A percentile compares a stretch with the other conserved stretches of the same genome.
Conservation (phyloP, 2,888 invertebrate species). For the Latrodectus hesperus region DNA sequence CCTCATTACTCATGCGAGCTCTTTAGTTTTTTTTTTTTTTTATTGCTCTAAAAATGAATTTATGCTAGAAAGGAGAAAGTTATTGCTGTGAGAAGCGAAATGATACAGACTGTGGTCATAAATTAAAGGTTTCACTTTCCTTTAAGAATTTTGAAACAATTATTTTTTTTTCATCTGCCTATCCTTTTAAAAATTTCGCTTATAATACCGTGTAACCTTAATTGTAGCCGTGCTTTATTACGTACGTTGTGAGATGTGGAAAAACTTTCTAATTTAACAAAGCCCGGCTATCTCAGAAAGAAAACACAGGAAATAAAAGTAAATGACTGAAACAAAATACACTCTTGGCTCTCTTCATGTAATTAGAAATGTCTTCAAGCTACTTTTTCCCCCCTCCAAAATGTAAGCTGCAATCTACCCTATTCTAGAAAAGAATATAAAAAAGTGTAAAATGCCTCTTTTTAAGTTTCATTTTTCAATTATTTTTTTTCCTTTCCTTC, state of each 20-base stretch:
- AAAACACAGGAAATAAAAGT: not conserved
- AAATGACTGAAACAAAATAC: slow-evolving; percentile 18
- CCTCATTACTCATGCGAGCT: too few relatives aligned
- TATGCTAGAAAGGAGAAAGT: not conserved
- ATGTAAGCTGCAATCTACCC: slow-evolving; percentile 3
- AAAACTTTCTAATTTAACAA: slow-evolving; percentile 7
- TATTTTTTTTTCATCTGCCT: slow-evolving; percentile 1
- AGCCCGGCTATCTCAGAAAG: not conserved
- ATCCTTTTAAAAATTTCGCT: not conserved
- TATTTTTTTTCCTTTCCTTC: slow-evolving; percentile 15
- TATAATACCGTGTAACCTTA: slow-evolving; percentile 3
- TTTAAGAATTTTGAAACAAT: slow-evolving; percentile 18
- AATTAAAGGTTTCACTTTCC: slow-evolving; percentile 12
- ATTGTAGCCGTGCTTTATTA: slow-evolving; percentile 31
- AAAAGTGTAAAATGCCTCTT: slow-evolving; percentile 17
- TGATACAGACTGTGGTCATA: not conserved
- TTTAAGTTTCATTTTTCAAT: slow-evolving; percentile 29
- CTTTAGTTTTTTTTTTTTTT: too few relatives aligned
- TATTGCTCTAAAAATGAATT: too few relatives aligned
- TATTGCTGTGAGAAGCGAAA: not conserved
- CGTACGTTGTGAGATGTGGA: not conserved
- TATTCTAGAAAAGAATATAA: not conserved
- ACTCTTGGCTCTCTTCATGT: slow-evolving; percentile 24
- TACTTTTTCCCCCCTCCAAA: slow-evolving; percentile 6
- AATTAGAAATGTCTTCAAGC: slow-evolving; percentile 40